phyloP scores from a whole-genome alignment of 2,888 invertebrate species.

The Synergus laeviventris region DNA sequence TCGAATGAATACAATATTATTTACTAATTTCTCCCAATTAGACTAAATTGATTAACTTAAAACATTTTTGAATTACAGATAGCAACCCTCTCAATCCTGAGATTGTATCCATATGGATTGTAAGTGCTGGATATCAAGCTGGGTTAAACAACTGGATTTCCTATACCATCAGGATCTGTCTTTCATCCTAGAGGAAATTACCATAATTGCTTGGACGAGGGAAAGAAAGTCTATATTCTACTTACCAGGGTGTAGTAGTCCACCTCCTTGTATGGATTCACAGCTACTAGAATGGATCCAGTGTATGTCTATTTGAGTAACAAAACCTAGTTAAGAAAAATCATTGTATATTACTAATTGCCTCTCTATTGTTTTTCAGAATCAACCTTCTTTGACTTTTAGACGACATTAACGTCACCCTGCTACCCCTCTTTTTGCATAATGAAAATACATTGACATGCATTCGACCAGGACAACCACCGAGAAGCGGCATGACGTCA shows the following conservation, averaged over 20 bases:
- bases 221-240: constrained; percentile 58
- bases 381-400: not conserved
- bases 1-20: not conserved
- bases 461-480: constrained; percentile 48
- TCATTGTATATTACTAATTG: constrained; percentile 9
- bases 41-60: not conserved
- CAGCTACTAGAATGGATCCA: constrained; percentile 93
- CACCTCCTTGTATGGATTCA: constrained; percentile 95
- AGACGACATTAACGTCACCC: constrained; percentile 9
- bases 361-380: not conserved
- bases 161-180: constrained; percentile 21
- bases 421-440: constrained; percentile 50
- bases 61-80: not conserved
- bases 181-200: constrained; percentile 23
- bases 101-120: not conserved
- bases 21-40: not conserved
- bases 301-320: constrained; percentile 87
- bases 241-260: constrained; percentile 93
- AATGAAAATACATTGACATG: constrained; percentile 60
- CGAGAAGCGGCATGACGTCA: constrained; percentile 60
- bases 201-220: constrained; percentile 22
- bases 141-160: constrained; percentile 19
- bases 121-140: constrained; percentile 17
- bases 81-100: not conserved
- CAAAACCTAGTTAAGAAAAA: constrained; percentile 75